Base-by-base conservation (phyloP, 2,888 invertebrate species). In the Callinectes sapidus region DNA sequence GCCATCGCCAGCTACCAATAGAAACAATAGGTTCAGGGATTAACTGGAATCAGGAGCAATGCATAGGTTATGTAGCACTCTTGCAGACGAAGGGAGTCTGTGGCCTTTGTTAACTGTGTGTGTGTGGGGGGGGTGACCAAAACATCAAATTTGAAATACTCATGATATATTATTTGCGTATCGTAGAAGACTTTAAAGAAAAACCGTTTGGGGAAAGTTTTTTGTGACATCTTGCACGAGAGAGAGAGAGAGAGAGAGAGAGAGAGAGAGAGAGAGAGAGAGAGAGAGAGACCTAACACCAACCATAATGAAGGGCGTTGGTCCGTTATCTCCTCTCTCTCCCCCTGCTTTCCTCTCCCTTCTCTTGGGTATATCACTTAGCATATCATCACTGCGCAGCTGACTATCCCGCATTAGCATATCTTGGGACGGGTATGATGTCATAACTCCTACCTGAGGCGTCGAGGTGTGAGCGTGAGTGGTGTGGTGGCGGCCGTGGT, bases 251-350 rank as follows among this genome's bases (percentile, higher is more conserved):
- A 77, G 77, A 77, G 77, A 77, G 77, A 77, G 77, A 77, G 77
- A 77, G 77, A 81, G 81, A 81, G 81, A 81, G 81, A 81, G 81
- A 81, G 81, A 81, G 81, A 35, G 81, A 81, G 81, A 81, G 81
- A 81, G 81, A 77, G 71, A 77, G 71, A 77, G 28, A 77, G 10
- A 81, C 81, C 35, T 16, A 81, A 35, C 81, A 81, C 81, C 81
- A 1, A 35, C 81, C 81, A 0, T 32, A 81, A 81, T 81, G 35
- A 81, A 81, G 81, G 35, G 81, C 35, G 81, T 81, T 81, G 81
- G 81, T 81, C 81, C 35, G 35, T 81, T 81, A 35, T 77, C 35
- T 35, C 81, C 16, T 18, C n/a, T 5, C 81, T 6, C 81, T 16
- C 1, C 71, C 55, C 66, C 35, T 35, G 35, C 35, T 81, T 81